These are phyloP conservation scores for Sylvietta virens DNA, from an alignment of 2,113 vertebrate genomes.

Conservation along the genomic window DNA sequence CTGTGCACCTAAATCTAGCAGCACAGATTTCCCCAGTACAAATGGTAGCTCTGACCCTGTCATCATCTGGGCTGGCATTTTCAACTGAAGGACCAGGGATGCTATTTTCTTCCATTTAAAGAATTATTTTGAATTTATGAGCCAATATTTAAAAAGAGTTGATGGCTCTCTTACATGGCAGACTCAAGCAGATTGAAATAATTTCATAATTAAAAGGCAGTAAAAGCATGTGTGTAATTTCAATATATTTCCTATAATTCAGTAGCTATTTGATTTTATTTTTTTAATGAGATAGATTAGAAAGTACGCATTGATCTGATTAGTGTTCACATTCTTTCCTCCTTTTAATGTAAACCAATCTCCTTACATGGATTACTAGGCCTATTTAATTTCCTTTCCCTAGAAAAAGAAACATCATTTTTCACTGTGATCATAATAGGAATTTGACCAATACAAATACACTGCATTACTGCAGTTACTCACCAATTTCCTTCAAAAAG, in stretches of 20 bases:
- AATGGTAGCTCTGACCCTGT: not conserved
- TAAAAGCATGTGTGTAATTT: not conserved
- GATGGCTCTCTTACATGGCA: not conserved
- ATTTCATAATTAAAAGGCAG: conserved; percentile 37
- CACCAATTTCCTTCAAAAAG: not conserved
- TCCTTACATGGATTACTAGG: not conserved
- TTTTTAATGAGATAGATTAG: not conserved
- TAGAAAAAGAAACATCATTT: not conserved
- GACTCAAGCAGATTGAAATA: not conserved
- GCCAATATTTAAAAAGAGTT: not conserved
- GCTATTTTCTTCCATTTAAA: not conserved
- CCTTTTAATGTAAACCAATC: not conserved
- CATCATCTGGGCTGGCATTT: not conserved
- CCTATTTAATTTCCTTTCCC: conserved; percentile 14
- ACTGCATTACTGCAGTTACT: not conserved
- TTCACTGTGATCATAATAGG: not conserved
- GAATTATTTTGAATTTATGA: not conserved
- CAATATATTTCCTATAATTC: not conserved
- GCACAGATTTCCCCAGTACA: not conserved
- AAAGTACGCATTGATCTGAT: not conserved
- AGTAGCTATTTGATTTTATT: conserved; percentile 14
- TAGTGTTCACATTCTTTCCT: not conserved
- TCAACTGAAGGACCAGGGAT: not conserved
- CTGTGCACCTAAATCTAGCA: not conserved
- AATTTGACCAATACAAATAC: conserved; percentile 5